Conservation (phyloP, 37 sponge, comb jelly and placozoan genomes). For the Theonella swinhoei region DNA sequence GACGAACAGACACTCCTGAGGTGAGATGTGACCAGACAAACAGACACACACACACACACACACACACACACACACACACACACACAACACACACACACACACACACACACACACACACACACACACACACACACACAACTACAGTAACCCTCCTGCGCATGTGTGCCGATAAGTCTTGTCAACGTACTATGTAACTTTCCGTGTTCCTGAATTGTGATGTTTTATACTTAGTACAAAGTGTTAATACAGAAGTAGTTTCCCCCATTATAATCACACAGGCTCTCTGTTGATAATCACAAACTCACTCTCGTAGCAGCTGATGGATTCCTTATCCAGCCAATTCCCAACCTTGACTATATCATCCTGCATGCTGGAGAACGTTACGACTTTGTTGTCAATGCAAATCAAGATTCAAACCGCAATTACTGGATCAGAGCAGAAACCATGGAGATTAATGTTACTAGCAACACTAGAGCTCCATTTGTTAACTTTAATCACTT, state of each 20-base stretch:
- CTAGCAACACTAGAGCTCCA: not conserved
- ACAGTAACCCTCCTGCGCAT: not conserved
- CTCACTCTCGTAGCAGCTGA: conserved; percentile 75
- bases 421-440: conserved; percentile 61
- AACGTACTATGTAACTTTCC: too few relatives aligned
- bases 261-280: too few relatives aligned
- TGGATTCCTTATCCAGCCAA: conserved; percentile 47
- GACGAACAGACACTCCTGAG: too few relatives aligned
- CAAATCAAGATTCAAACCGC: conserved; percentile 26
- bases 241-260: too few relatives aligned
- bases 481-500: conserved; percentile 4
- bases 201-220: too few relatives aligned
- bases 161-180: not conserved
- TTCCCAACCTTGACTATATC: conserved; percentile 56
- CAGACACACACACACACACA: too few relatives aligned
- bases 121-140: conserved; percentile 3
- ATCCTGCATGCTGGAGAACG: conserved; percentile 71
- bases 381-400: conserved; percentile 59
- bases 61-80: conserved; percentile 3
- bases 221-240: too few relatives aligned
- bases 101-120: conserved; percentile 14
- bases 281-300: conserved; percentile 69
- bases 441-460: conserved; percentile 46
- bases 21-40: too few relatives aligned
- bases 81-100: too few relatives aligned